These are phyloP conservation scores for Parotocinclus haroldoi DNA, from an alignment of 2,797 vertebrate genomes.

Conservation along the genomic window DNA sequence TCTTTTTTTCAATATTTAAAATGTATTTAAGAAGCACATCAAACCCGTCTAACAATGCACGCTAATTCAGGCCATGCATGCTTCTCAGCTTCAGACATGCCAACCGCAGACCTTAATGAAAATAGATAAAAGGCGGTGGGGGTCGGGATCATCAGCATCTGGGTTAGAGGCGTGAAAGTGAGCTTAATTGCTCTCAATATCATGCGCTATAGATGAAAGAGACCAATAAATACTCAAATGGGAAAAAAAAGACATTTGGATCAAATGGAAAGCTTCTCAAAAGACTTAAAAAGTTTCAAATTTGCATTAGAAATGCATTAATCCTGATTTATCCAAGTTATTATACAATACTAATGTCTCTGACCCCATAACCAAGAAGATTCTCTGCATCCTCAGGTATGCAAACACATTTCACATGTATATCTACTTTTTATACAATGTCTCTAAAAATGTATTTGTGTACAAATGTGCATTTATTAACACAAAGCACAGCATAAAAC, in stretches of 20 bases:
- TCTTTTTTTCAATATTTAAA: too few relatives aligned
- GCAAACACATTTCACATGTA: too few relatives aligned
- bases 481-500: too few relatives aligned
- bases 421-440: too few relatives aligned
- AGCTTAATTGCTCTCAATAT: constrained; percentile 54
- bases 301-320: neutral
- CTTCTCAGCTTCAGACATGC: constrained; percentile 16
- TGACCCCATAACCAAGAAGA: too few relatives aligned
- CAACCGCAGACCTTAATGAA: constrained; percentile 43
- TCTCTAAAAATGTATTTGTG: too few relatives aligned
- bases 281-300: neutral
- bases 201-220: constrained; percentile 34
- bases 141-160: constrained; percentile 36
- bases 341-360: too few relatives aligned
- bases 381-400: too few relatives aligned
- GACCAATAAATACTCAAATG: constrained; percentile 14
- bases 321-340: neutral
- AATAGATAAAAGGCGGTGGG: constrained; percentile 30
- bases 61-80: neutral
- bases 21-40: constrained; percentile 1
- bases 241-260: constrained; percentile 1
- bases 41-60: neutral
- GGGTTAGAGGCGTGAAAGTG: constrained; percentile 43
- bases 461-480: too few relatives aligned
- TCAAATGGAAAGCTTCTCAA: neutral